Evolutionary conservation across 2,113 vertebrate species (phyloP).

Genomic region (Anarhynchus alexandrinus): DNA sequence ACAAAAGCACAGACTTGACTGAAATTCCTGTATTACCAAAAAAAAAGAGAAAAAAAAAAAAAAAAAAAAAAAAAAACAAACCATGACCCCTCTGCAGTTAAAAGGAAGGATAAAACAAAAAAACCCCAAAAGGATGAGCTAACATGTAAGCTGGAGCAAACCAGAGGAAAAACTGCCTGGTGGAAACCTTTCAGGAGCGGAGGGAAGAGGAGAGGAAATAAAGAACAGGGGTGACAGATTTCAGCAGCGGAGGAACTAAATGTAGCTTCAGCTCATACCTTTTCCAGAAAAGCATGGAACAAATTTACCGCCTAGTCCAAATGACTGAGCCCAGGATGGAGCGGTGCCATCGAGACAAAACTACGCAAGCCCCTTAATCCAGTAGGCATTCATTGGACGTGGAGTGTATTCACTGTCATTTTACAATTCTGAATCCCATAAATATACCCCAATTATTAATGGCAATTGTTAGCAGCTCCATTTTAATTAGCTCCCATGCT

Average conservation of each 20-base stretch:
- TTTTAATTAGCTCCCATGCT: not conserved
- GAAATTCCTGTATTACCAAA: not conserved
- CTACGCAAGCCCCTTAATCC: not conserved
- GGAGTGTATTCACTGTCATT: not conserved
- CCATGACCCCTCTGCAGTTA: not conserved
- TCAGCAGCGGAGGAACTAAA: not conserved
- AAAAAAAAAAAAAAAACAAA: not conserved
- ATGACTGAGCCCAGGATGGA: not conserved
- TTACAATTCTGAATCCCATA: not conserved
- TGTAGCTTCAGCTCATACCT: not conserved
- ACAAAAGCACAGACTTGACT: constrained; percentile 22
- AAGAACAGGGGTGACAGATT: not conserved
- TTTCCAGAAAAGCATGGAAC: not conserved
- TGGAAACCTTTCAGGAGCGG: not conserved
- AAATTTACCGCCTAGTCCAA: not conserved
- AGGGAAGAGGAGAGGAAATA: not conserved
- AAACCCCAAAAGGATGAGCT: not conserved
- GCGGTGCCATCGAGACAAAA: not conserved
- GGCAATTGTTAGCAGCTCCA: not conserved
- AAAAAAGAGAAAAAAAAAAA: constrained; percentile 11
- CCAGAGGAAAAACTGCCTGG: not conserved
- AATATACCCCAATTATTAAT: not conserved
- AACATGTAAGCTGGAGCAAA: not conserved
- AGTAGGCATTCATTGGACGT: not conserved
- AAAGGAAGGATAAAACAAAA: not conserved